Evolutionary conservation across 2,797 vertebrate genomes (phyloP), one percentile per base, ranked within the genome.

Genomic region (Oceanodroma leucorhoa): DNA sequence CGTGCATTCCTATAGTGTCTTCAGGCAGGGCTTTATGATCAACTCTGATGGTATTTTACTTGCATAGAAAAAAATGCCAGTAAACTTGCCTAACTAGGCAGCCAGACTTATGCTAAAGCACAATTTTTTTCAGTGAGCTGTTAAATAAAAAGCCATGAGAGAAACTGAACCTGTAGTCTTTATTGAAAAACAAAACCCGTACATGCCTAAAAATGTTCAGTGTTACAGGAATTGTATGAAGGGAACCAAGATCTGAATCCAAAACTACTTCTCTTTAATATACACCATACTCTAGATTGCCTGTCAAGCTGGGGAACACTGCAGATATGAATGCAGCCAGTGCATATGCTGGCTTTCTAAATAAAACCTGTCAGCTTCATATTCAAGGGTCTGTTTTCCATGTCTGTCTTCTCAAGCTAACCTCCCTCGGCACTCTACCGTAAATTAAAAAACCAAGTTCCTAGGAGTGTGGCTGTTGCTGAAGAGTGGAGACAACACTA

Each of bases 341-440:
- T 84, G 87, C 95, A 96, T 96, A 96, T 96, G 96, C 70, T 88
- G 84, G 71, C 82, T 97, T 97, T 97, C 97, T 97, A 98, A 97
- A 97, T 97, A 97, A 97, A 97, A 93, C 67, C 78, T 96, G 89
- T 93, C 91, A 95, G 80, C 87, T 95, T 94, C 95, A 80, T 89
- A 95, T 92, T 79, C 79, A 79, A 94, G 80, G 76, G 73, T 90
- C 93, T 94, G 75, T 83, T 97, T 97, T 95, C 89, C 61, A 73
- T 64, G 83, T 38, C 84, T 96, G 65, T 50, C 58, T 84, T 93
- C 90, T 61, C 51, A 89, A 36, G 79, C 71, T 92, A 96, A 91
- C 86, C 76, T 92, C 57, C 69, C 79, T 62, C 67, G 65, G 69
- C 60, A 69, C 60, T 88, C 45, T 32, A 41, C 50, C 61, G 77